A percentile compares a stretch with the other conserved stretches of the same genome.
These are phyloP conservation scores for Narcine bancroftii DNA, from an alignment of 2,113 vertebrate species.

Conservation along the genomic window DNA sequence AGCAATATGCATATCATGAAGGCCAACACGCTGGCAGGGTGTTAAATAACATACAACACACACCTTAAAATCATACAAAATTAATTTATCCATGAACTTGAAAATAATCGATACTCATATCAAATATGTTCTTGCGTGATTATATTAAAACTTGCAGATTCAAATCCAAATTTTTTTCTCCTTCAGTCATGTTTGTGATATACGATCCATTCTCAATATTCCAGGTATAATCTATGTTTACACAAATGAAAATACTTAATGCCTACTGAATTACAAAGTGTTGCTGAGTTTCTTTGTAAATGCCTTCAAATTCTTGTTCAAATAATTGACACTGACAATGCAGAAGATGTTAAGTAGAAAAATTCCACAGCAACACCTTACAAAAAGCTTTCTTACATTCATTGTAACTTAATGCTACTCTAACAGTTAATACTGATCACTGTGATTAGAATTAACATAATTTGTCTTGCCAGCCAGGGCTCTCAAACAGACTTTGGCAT, in stretches of 20 bases:
- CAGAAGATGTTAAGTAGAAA: slow-evolving; percentile 58
- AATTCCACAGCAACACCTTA: slow-evolving; percentile 69
- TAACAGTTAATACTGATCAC: slow-evolving; percentile 65
- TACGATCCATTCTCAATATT: background rate
- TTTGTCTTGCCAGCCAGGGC: slow-evolving; percentile 60
- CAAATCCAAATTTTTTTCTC: slow-evolving; percentile 8
- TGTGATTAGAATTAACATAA: slow-evolving; percentile 56
- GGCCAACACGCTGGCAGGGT: no score
- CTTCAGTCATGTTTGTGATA: background rate
- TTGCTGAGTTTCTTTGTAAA: slow-evolving; percentile 21
- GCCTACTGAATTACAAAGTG: slow-evolving; percentile 35
- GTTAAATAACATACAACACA: no score
- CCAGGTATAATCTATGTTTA: slow-evolving; percentile 33
- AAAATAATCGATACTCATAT: background rate
- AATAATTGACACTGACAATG: slow-evolving; percentile 36
- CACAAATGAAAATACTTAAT: slow-evolving; percentile 32
- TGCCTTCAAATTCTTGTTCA: slow-evolving; percentile 15
- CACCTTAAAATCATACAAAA: no score
- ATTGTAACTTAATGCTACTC: slow-evolving; percentile 73
- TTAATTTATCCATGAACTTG: background rate
- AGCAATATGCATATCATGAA: no score
- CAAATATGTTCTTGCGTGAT: slow-evolving; percentile 13
- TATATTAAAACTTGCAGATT: background rate
- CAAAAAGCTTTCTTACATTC: slow-evolving; percentile 62
- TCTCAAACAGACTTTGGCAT: slow-evolving; percentile 62